A percentile compares a stretch with the other conserved stretches of the same genome.
Conservation (phyloP, 2,888 invertebrate species). For the Sarcophaga caerulescens region DNA sequence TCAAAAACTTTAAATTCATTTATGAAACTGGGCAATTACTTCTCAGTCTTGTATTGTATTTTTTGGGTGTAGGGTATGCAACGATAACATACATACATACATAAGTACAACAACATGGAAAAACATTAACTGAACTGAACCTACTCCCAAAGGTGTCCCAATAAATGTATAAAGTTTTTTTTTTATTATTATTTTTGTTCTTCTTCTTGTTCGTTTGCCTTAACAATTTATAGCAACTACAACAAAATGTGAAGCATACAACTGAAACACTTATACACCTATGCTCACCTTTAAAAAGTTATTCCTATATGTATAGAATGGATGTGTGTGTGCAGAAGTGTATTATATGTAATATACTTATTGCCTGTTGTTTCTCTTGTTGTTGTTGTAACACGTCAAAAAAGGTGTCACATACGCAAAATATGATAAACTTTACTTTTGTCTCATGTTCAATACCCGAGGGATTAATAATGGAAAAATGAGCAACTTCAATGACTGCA, state of each 20-base stretch:
- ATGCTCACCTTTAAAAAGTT: not conserved
- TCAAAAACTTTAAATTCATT: too few relatives aligned
- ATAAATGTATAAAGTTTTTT: conserved; percentile 62
- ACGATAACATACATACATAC: not conserved
- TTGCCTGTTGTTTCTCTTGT: conserved; percentile 44
- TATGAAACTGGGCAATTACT: too few relatives aligned
- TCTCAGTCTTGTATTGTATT: not conserved
- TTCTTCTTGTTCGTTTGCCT: conserved; percentile 58
- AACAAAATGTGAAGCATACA: not conserved
- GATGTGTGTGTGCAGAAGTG: conserved; percentile 24
- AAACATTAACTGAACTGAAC: conserved; percentile 65
- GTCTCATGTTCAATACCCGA: conserved; percentile 79
- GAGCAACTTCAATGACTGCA: conserved; percentile 76
- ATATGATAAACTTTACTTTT: conserved; percentile 79
- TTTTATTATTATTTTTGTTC: conserved; percentile 44
- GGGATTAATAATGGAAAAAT: conserved; percentile 80
- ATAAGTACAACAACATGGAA: conserved; percentile 39
- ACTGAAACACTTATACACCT: not conserved
- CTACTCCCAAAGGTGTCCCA: conserved; percentile 65
- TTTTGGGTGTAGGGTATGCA: conserved; percentile 32
- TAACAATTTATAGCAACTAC: conserved; percentile 51
- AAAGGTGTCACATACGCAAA: conserved; percentile 69
- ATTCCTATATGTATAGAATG: conserved; percentile 4
- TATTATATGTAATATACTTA: conserved; percentile 48
- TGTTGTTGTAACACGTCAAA: conserved; percentile 59